Base-by-base conservation (phyloP, 2,113 vertebrate genomes). In the Synchiropus splendidus region DNA sequence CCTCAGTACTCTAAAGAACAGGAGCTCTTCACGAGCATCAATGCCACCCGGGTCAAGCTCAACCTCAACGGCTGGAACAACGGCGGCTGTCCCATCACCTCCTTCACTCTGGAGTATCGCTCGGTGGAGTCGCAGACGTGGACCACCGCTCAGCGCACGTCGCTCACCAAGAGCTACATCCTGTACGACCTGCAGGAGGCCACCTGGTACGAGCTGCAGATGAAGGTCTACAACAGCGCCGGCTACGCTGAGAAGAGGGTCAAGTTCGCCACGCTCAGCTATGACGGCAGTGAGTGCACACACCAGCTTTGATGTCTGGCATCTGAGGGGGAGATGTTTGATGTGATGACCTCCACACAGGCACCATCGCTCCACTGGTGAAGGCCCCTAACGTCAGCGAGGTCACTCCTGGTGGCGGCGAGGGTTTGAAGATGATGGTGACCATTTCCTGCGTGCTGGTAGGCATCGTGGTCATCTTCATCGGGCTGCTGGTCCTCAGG, bases 31-130 rank as follows among this genome's bases (percentile, higher is more conserved):
- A 88, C 92, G 49, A 96, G 90, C 70, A 87, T 97, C 70, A 99
- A 99, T 53, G 93, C 85, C 64, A 96, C 94, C 0, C 85, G 92
- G 0, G 94, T 97, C 46, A 84, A 86, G 54, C 86, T 99, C 50
- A 98, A 94, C 75, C 85, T 99, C 39, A 90, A 91, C 2, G 95
- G 95, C 61, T 99, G 95, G 95, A 96, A 96, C n/a, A 97, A 99
- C 0, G 95, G 95, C 0, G 95, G 95, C 27, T 99, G 95, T 38
- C 92, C 94, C 11, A 98, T 99, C 79, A 92, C 89, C 49, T 93
- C 92, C 12, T 97, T 99, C 81, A 95, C 89, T 0, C 73, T 99
- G 36, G 94, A 98, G 71, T 98, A 95, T 48, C 84, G 92, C 0
- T 83, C 92, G 0, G 89, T 92, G 1, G 94, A 95, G 6, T 87